Conservation (phyloP, 2,888 invertebrate genomes). For the Callinectes sapidus region DNA sequence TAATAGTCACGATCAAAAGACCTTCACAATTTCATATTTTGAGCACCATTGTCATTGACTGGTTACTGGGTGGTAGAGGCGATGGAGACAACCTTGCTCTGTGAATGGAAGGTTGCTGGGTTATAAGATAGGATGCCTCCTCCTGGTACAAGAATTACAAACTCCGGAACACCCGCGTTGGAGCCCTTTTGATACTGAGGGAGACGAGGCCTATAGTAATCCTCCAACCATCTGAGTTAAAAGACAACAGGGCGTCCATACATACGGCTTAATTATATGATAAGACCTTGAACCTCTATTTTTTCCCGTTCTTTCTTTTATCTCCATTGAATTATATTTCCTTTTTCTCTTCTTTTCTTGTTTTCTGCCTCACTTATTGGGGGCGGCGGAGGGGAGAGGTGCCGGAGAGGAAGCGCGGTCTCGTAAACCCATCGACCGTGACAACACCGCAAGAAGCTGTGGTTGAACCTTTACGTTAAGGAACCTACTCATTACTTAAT, state of each 20-base stretch:
- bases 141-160: not conserved
- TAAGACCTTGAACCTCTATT: constrained; percentile 48
- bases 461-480: not conserved
- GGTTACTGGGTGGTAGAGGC: not conserved
- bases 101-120: constrained; percentile 11
- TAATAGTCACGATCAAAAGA: not conserved
- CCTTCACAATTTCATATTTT: not conserved
- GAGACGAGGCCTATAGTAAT: constrained; percentile 31
- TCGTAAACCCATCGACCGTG: constrained; percentile 17
- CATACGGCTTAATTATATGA: constrained; percentile 61
- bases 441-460: constrained; percentile 24
- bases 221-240: constrained; percentile 18
- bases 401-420: not conserved
- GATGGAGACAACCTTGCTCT: not conserved
- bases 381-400: constrained; percentile 3
- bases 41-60: not conserved
- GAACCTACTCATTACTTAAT: constrained; percentile 25
- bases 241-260: constrained; percentile 54
- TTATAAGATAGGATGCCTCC: not conserved
- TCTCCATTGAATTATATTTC: constrained; percentile 20
- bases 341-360: not conserved
- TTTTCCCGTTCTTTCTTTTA: not conserved
- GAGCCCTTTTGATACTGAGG: not conserved
- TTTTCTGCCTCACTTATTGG: not conserved
- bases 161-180: constrained; percentile 5